These are phyloP conservation scores for Corapipo altera DNA, from an alignment of 2,113 vertebrate species.

Conservation along the genomic window DNA sequence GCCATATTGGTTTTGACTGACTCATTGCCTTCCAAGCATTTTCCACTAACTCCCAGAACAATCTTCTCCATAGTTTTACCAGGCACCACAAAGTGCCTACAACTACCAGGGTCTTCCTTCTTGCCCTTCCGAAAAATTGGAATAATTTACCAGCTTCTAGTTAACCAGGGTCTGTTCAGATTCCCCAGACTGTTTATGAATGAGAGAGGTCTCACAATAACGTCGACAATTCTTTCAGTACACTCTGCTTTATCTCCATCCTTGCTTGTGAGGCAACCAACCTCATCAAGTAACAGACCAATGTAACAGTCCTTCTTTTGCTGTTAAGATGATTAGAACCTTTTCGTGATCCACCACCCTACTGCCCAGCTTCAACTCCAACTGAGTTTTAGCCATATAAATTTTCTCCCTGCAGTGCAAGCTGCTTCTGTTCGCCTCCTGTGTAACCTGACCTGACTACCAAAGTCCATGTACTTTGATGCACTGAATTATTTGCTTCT, in stretches of 20 bases:
- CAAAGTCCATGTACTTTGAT: neutral
- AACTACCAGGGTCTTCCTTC: neutral
- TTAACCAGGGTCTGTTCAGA: neutral
- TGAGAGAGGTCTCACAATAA: neutral
- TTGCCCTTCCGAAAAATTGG: neutral
- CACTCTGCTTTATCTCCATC: neutral
- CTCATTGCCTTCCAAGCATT: neutral
- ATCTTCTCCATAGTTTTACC: neutral
- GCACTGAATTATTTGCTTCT: neutral
- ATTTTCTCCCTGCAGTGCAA: neutral
- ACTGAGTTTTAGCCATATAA: accelerated
- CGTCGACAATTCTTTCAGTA: neutral
- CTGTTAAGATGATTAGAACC: neutral
- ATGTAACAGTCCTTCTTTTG: neutral
- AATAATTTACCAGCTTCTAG: neutral
- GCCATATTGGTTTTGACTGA: accelerated
- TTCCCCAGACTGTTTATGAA: neutral
- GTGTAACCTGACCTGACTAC: neutral
- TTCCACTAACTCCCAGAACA: neutral
- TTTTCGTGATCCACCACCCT: neutral
- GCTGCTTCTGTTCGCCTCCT: neutral
- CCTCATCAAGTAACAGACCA: neutral
- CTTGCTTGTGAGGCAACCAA: neutral
- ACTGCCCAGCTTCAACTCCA: neutral
- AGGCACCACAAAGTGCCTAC: neutral